A percentile compares a stretch with the other conserved stretches of the same genome.
phyloP scores from a whole-genome alignment of 2,797 vertebrate genomes.

The Falco peregrinus region DNA sequence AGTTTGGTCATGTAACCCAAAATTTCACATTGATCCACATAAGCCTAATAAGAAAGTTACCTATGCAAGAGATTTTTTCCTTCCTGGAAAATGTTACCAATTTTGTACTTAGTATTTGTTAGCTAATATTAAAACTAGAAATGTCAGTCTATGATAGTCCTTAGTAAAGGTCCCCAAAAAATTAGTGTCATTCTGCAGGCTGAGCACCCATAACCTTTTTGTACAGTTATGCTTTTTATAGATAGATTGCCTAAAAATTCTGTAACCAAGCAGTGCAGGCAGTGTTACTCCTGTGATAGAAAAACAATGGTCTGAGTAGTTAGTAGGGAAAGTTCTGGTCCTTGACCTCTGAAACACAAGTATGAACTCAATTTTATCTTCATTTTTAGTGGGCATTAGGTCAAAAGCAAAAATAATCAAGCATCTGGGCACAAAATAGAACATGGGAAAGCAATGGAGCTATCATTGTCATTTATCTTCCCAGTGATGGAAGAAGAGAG shows the following conservation, averaged over 20 bases:
- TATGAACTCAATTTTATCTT: constrained; percentile 52
- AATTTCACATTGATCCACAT: background rate
- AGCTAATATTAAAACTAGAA: background rate
- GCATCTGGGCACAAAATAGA: background rate
- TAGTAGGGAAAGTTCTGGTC: background rate
- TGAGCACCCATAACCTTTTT: background rate
- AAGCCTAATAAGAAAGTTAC: background rate
- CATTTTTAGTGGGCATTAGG: constrained; percentile 22
- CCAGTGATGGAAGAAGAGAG: background rate
- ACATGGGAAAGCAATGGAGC: background rate
- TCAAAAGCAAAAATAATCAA: constrained; percentile 53
- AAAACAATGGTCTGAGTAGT: background rate
- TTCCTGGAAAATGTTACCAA: background rate
- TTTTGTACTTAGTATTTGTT: background rate
- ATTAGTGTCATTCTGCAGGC: background rate
- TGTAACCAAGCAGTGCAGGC: background rate
- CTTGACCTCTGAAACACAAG: constrained; percentile 36
- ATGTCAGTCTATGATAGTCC: background rate
- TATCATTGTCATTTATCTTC: constrained; percentile 5
- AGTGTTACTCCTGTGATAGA: background rate
- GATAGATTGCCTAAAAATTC: background rate
- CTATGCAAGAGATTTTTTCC: background rate
- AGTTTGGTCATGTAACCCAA: background rate
- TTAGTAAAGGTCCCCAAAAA: background rate
- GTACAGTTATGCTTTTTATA: background rate